Base-by-base conservation (phyloP, 2,888 invertebrate genomes). In the Chironomus tentans region DNA sequence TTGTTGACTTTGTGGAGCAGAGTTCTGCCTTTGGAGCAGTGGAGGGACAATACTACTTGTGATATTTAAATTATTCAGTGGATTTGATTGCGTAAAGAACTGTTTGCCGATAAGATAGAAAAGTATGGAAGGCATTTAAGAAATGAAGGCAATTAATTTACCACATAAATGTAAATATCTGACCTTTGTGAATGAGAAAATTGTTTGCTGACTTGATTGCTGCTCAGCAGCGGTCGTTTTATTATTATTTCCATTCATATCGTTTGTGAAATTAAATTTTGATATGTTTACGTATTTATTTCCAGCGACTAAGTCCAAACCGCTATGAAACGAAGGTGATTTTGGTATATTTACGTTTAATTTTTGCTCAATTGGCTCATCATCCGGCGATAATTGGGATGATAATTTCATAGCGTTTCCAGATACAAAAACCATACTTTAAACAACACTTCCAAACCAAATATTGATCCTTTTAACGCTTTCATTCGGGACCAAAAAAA, bases 311-410 rank as follows among this genome's bases (percentile, higher is more conserved):
- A 92, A 88, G 83, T 93, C 93, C 79, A 93, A 87, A 77, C 93
- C 93, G 84, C 92, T 92, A 85, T 94, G 93, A 85, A 93, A 93
- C 82, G 93, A 93, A 79, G 93, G 93, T 81, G 93, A 93, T 85
- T 94, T 94, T 80, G 93, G 93, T 82, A 93, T 90, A 24, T 62
- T 70, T 24, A 61, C 24, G 28, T 47, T 68, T 21, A 74, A 22
- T 62, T 76, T 70, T 3, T 70, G 62, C 12, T 76, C 56, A 65
- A n/a, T n/a, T 50, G 48, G 56, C 38, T 50, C 68, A 56, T 76
- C 56, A 69, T 69, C 21, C 7, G 65, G 21, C 22, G 65, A 65
- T 65, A 22, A 24, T 18, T 22, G 68, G 5, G 76, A 68, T 68
- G 76, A 68, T 61, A 76, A 48, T 76, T 69, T 76, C 76, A 76